A percentile compares a stretch with the other conserved stretches of the same genome.
phyloP scores from a whole-genome alignment of 2,797 vertebrate species.

The Melanotaenia trifasciata region DNA sequence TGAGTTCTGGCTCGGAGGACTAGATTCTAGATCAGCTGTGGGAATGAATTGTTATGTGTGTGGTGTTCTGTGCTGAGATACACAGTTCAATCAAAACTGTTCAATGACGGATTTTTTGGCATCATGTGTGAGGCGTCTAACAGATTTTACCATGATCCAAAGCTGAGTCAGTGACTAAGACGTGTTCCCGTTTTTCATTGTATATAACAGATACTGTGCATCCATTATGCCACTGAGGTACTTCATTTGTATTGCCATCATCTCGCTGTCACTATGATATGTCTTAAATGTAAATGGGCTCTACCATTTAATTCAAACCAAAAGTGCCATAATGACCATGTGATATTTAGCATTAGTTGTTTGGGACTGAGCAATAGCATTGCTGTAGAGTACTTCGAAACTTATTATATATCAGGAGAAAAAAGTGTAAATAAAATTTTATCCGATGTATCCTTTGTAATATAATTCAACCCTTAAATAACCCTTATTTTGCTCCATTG shows the following conservation, averaged over 20 bases:
- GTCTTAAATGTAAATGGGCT: background rate
- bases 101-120: no score
- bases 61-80: no score
- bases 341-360: background rate
- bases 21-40: no score
- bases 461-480: constrained; percentile 11
- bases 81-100: no score
- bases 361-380: background rate
- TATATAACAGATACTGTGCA: background rate
- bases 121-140: no score
- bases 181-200: background rate
- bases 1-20: no score
- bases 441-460: constrained; percentile 23
- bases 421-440: constrained; percentile 9
- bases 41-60: no score
- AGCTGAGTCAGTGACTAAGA: background rate
- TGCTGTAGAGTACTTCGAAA: background rate
- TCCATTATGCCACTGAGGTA: background rate
- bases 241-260: background rate
- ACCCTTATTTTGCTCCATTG: background rate
- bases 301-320: background rate
- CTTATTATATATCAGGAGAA: constrained; percentile 16
- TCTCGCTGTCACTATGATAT: background rate
- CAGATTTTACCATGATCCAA: background rate
- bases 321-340: background rate